These are phyloP conservation scores for Zonotrichia leucophrys DNA, from an alignment of 2,113 vertebrate species.

Conservation along the genomic window DNA sequence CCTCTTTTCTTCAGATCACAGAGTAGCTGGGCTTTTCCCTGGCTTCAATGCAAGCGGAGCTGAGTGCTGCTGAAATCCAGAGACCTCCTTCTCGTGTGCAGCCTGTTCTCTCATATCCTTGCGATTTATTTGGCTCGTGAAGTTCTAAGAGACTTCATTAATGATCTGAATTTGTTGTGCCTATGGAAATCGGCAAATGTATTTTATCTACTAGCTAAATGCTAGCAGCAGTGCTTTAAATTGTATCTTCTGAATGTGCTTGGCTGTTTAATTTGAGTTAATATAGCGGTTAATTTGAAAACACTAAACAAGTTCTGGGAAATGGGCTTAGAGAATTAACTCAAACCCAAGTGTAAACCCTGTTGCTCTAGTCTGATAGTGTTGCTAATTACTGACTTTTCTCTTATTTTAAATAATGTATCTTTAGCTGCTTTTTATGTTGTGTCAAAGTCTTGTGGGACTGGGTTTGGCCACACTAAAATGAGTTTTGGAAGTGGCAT, in stretches of 20 bases:
- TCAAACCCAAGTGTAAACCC: background rate
- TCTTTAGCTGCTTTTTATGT: background rate
- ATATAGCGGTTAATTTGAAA: background rate
- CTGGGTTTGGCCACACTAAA: background rate
- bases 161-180: background rate
- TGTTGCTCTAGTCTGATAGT: background rate
- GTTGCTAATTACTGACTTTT: background rate
- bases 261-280: conserved; percentile 13
- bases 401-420: background rate
- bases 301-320: background rate
- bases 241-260: background rate
- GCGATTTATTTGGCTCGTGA: rapidly evolving
- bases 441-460: background rate
- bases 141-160: background rate
- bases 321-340: background rate
- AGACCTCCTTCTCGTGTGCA: background rate
- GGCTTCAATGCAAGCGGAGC: background rate
- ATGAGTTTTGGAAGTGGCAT: background rate
- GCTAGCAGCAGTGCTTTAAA: background rate
- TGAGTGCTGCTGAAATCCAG: background rate
- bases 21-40: background rate
- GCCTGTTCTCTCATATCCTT: background rate
- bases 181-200: background rate
- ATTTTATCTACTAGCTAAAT: background rate
- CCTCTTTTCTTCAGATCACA: background rate